A percentile compares a stretch with the other conserved stretches of the same genome.
phyloP scores from a whole-genome alignment of 2,113 vertebrate species.

The Zosterops borbonicus region DNA sequence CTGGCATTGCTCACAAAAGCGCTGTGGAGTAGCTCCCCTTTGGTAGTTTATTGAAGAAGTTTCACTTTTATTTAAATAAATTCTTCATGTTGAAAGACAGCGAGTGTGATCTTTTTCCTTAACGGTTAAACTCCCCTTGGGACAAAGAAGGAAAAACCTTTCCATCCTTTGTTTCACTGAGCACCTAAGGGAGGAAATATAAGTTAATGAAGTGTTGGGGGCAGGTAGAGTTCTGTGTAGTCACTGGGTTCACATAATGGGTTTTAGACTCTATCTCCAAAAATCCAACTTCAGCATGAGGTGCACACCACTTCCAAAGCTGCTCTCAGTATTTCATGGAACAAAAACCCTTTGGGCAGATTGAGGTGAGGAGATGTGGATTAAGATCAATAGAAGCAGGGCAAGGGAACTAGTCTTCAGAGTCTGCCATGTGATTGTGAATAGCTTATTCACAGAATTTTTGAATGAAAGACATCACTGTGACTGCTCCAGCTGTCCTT shows the following conservation, averaged over 20 bases:
- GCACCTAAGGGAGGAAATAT: not conserved
- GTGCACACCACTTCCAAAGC: not conserved
- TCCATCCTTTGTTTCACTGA: not conserved
- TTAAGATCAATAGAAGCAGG: not conserved
- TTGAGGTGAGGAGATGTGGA: not conserved
- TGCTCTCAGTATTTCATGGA: not conserved
- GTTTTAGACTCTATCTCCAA: not conserved
- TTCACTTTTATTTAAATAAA: not conserved
- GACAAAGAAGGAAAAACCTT: rapidly evolving
- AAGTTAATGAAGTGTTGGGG: not conserved
- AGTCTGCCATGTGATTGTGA: not conserved
- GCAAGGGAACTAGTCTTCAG: not conserved
- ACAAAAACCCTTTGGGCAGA: not conserved
- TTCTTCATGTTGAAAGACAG: not conserved
- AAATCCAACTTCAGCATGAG: not conserved
- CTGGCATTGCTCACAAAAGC: not conserved
- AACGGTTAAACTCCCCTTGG: not conserved
- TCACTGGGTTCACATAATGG: not conserved
- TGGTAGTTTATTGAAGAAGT: not conserved
- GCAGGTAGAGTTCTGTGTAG: not conserved
- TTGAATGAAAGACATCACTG: not conserved
- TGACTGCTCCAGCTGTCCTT: not conserved
- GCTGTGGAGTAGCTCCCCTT: not conserved
- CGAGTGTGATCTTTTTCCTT: not conserved
- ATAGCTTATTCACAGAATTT: not conserved